These are phyloP conservation scores for Endomychus coccineus DNA, from an alignment of 2,888 invertebrate genomes.

Conservation along the genomic window DNA sequence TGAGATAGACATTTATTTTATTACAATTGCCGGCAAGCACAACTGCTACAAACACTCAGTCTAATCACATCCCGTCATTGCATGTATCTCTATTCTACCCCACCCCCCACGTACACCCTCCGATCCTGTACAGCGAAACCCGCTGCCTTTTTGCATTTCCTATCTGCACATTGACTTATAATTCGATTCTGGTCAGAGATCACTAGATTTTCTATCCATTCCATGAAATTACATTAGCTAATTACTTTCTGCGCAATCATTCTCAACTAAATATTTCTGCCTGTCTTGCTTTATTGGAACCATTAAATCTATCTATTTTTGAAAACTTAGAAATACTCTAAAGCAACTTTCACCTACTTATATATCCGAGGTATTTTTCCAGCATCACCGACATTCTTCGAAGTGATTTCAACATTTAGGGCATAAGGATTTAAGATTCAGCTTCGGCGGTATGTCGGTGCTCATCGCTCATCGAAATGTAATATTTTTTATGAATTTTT, in stretches of 20 bases:
- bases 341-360: no score
- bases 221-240: conserved; percentile 14
- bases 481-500: no score
- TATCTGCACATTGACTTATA: conserved; percentile 15
- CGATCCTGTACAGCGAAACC: conserved; percentile 12
- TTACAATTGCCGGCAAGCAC: conserved; percentile 35
- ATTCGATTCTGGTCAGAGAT: conserved; percentile 13
- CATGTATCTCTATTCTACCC: conserved; percentile 1
- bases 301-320: no score
- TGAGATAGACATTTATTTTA: conserved; percentile 39
- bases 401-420: no score
- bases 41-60: conserved; percentile 37
- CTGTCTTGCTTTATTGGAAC: no score
- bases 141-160: conserved; percentile 16
- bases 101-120: background rate
- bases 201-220: conserved; percentile 15
- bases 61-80: conserved; percentile 30
- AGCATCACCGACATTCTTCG: no score
- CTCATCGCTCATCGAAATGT: no score
- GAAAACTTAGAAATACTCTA: no score
- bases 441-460: no score
- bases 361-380: no score
- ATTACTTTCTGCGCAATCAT: conserved; percentile 10
- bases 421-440: no score
- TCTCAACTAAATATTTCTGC: no score